Percentiles rank a stretch among this genome's conserved stretches.
phyloP scores from a whole-genome alignment of 2,888 invertebrate genomes.

The Pachycephus smyrnensis region DNA sequence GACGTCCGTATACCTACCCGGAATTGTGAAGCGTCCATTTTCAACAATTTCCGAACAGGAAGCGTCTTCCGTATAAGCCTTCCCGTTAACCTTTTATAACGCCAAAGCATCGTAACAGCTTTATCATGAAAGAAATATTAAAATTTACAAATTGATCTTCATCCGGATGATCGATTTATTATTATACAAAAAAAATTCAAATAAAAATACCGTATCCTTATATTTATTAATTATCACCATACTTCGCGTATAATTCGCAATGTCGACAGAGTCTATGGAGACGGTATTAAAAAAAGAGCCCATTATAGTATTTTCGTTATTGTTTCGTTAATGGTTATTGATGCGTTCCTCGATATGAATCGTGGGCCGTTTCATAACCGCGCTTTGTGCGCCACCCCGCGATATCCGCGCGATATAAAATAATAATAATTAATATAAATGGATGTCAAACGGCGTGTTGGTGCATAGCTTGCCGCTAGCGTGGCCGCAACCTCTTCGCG shows the following conservation, averaged over 20 bases:
- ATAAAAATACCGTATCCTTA: background rate
- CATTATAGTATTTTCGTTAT: background rate
- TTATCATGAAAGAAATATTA: background rate
- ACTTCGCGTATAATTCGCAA: background rate
- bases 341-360: constrained; percentile 3
- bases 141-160: background rate
- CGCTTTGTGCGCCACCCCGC: constrained; percentile 13
- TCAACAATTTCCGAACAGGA: background rate
- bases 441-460: constrained; percentile 30
- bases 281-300: background rate
- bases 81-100: background rate
- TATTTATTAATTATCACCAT: background rate
- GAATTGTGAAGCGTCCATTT: background rate
- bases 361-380: background rate
- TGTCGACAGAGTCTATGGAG: background rate
- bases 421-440: constrained; percentile 33
- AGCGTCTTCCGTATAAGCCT: background rate
- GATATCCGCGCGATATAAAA: constrained; percentile 31
- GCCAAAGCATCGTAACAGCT: background rate
- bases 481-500: constrained; percentile 27
- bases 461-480: constrained; percentile 28
- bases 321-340: constrained; percentile 5
- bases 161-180: background rate
- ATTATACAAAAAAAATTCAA: too few relatives aligned
- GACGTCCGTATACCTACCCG: background rate